A percentile compares a stretch with the other conserved stretches of the same genome.
Evolutionary conservation across 2,797 vertebrate genomes (phyloP).

Genomic region (Catamblyrhynchus diadema): DNA sequence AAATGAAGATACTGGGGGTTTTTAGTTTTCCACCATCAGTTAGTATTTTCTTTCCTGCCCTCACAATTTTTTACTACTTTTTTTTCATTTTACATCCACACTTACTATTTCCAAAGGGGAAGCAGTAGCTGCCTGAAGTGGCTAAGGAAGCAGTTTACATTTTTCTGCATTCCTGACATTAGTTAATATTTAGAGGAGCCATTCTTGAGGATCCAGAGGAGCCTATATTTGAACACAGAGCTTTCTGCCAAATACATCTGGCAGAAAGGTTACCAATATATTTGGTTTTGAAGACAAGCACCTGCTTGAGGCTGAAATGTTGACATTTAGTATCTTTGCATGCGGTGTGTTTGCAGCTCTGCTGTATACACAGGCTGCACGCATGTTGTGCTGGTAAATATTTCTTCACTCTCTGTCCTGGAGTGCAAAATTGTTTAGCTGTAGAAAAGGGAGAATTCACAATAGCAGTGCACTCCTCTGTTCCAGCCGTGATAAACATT

Average conservation of each 20-base stretch:
- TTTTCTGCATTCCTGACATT: neutral
- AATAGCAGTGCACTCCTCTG: neutral
- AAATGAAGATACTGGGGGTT: fast-evolving
- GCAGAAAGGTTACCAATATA: neutral
- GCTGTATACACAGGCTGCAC: neutral
- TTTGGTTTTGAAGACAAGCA: neutral
- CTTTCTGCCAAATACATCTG: neutral
- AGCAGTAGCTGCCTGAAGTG: neutral
- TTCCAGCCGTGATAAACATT: conserved; percentile 24
- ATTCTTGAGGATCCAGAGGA: neutral
- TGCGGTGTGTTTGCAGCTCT: neutral
- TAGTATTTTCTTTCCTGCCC: neutral
- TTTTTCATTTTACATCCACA: neutral
- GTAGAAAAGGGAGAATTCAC: neutral
- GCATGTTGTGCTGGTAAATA: neutral
- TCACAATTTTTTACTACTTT: neutral
- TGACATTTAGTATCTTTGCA: neutral
- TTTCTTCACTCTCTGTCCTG: neutral
- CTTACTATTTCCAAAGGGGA: neutral
- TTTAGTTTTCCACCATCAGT: neutral
- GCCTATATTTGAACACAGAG: neutral
- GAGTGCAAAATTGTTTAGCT: conserved; percentile 1
- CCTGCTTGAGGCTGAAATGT: neutral
- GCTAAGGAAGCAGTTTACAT: neutral
- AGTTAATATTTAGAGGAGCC: conserved; percentile 4